Conservation (phyloP, 2,113 vertebrate species). For the Psittacus erithacus region DNA sequence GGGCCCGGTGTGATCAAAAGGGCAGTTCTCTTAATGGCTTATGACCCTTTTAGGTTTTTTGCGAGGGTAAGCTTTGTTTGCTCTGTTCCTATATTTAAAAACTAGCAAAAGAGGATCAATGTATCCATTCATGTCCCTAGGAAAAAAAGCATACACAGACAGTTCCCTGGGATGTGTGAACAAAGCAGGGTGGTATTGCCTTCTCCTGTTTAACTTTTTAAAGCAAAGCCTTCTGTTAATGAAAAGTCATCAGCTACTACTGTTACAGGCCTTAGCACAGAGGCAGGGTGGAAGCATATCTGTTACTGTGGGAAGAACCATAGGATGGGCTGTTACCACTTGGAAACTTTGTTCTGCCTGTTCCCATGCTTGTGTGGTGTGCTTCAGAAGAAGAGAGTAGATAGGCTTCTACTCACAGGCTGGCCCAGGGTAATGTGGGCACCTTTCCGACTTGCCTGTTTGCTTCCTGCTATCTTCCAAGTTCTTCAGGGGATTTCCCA, state of each 20-base stretch:
- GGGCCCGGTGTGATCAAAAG: background rate
- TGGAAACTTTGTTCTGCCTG: background rate
- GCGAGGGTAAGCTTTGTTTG: background rate
- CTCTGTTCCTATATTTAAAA: background rate
- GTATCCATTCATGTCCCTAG: background rate
- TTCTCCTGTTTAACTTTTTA: background rate
- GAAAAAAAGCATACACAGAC: background rate
- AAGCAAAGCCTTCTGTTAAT: background rate
- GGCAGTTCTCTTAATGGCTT: background rate
- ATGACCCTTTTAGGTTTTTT: background rate
- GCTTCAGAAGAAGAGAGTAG: background rate
- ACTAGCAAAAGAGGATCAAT: background rate
- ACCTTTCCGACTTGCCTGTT: background rate
- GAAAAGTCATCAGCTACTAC: fast-evolving
- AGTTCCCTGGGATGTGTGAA: background rate
- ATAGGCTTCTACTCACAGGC: background rate
- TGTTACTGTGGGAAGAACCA: background rate
- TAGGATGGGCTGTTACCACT: background rate
- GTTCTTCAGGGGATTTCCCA: background rate
- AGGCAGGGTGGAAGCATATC: background rate
- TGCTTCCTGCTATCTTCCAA: background rate
- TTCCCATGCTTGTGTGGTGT: background rate
- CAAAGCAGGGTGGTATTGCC: background rate
- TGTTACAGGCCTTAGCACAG: fast-evolving
- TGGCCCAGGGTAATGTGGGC: background rate